A percentile compares a stretch with the other conserved stretches of the same genome.
phyloP scores from a whole-genome alignment of 2,113 vertebrate species.

The Rousettus leschenaultii region DNA sequence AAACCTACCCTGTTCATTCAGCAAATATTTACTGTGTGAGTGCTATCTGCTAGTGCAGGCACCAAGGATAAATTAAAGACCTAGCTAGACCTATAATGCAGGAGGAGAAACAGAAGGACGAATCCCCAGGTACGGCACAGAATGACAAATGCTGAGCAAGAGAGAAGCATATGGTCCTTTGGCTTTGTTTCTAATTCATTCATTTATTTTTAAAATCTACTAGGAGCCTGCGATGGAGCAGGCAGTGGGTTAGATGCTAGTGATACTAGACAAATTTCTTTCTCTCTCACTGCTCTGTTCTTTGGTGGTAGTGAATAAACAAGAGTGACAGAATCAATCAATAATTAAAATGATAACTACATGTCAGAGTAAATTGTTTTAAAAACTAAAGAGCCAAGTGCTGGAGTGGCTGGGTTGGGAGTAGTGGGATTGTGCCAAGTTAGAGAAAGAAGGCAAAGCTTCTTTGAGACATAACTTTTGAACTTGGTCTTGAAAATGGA shows the following conservation, averaged over 20 bases:
- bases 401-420: not conserved
- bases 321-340: not conserved
- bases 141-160: not conserved
- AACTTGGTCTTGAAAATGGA: not conserved
- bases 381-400: not conserved
- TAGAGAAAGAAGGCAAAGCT: not conserved
- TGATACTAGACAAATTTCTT: not conserved
- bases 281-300: not conserved
- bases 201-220: not conserved
- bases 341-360: not conserved
- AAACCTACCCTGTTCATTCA: not conserved
- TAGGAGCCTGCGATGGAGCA: not conserved
- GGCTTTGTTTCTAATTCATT: not conserved
- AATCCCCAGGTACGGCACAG: too few species aligned
- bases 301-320: not conserved
- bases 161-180: not conserved
- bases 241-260: too few species aligned
- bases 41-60: not conserved
- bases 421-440: not conserved
- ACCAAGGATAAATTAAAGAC: not conserved
- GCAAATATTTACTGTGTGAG: not conserved
- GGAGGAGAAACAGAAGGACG: too few species aligned
- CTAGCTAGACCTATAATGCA: not conserved
- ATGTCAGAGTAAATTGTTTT: not conserved
- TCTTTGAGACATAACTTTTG: not conserved